Evolutionary conservation across 1,140 invertebrate species (phyloP).

Genomic region (Geopemphigus sp.): DNA sequence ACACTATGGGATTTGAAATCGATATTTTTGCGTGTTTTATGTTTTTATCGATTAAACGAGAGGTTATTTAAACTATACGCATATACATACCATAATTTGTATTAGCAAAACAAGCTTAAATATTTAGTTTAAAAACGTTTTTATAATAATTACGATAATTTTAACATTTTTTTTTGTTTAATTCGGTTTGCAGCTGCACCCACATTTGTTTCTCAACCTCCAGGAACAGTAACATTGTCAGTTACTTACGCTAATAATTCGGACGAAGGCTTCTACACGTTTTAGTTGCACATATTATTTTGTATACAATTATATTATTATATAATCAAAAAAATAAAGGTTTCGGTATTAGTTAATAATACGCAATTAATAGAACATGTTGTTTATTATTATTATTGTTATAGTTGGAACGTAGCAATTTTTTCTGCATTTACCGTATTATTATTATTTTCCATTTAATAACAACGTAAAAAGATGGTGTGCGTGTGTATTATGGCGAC

Average conservation of each 20-base stretch:
- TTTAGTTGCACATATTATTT: no score
- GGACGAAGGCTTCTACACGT: no score
- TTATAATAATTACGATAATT: background rate
- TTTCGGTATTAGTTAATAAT: background rate
- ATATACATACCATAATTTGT: no score
- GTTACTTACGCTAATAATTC: no score
- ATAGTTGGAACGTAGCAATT: conserved; percentile 17
- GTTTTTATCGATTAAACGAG: background rate
- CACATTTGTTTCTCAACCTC: background rate
- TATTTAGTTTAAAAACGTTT: background rate
- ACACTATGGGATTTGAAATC: background rate
- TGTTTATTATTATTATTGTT: conserved; percentile 16
- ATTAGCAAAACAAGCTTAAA: background rate
- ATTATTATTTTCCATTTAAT: background rate
- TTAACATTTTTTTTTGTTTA: no score
- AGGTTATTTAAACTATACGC: no score
- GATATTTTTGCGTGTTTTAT: background rate
- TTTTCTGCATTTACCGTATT: background rate
- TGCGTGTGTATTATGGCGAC: conserved; percentile 25
- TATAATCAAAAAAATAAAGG: no score
- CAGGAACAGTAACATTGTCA: no score
- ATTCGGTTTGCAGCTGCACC: background rate
- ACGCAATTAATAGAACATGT: background rate
- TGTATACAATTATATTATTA: no score
- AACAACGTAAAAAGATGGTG: conserved; percentile 32